Base-by-base conservation (phyloP, 2,113 vertebrate genomes). In the Nothoprocta pentlandii region DNA sequence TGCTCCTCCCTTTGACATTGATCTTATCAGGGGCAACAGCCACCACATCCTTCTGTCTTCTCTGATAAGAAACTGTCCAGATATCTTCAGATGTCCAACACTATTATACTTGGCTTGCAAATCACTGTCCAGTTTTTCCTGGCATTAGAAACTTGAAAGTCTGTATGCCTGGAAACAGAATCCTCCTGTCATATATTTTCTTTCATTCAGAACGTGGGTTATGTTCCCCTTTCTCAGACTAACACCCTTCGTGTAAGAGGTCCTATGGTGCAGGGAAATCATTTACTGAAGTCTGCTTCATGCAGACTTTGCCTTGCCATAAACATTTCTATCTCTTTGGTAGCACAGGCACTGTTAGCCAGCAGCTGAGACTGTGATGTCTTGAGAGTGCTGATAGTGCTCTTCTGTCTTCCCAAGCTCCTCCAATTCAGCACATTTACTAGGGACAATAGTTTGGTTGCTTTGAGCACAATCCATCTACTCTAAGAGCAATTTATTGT, bases 361-460 rank as follows among this genome's bases (percentile, higher is more conserved):
- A 0, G 0, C 76, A 78, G 68, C 64, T 78, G 64, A 76, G 66
- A 25, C 21, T 85, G 54, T 1, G 2, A 22, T 59, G 32, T 15
- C 54, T 86, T 80, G 5, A 7, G 19, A 61, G 21, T 39, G 2
- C 10, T 71, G 62, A 59, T 79, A 74, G 32, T 10, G 12, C 41
- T 88, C 32, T 75, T 67, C 80, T 71, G 32, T 39, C 69, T 88
- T 36, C 69, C 58, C 64, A 59, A 0, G 28, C 61, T 89, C 73
- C 79, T 68, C 54, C 77, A 4, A 10, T 79, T 80, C 90, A 91
- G 84, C 69, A 61, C 11, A 0, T 81, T 89, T 71, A 68, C 51
- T 62, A 47, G 83, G 69, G n/a, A 56, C 25, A 51, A 69, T 62
- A 88, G 42, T 77, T 90, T 0, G 3, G 34, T 0, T 92, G 68